Evolutionary conservation across 2,888 invertebrate genomes (phyloP).

Genomic region (Allygus modestus): DNA sequence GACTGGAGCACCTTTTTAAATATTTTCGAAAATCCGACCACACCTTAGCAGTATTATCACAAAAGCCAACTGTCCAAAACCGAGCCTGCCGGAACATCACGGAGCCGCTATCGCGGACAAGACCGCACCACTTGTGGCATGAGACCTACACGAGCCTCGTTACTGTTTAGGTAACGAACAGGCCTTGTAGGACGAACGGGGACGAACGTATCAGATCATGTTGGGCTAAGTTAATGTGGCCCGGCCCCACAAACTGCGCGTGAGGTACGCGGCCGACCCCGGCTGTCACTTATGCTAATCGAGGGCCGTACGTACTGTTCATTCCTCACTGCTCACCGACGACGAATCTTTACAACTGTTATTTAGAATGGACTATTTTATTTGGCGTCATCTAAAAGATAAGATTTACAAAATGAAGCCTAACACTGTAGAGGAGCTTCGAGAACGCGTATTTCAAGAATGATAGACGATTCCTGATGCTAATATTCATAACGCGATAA

Average conservation of each 20-base stretch:
- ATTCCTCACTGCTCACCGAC: background rate
- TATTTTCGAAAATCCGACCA: too few species aligned
- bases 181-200: slow-evolving; percentile 13
- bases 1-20: too few species aligned
- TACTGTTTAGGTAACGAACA: slow-evolving; percentile 9
- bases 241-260: background rate
- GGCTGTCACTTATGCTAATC: slow-evolving; percentile 25
- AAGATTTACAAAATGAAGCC: too few species aligned
- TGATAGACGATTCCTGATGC: too few species aligned
- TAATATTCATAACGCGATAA: too few species aligned
- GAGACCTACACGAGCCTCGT: slow-evolving; percentile 8
- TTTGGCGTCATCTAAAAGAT: too few species aligned
- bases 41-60: too few species aligned
- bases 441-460: too few species aligned
- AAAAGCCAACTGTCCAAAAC: too few species aligned
- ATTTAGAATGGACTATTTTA: too few species aligned
- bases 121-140: background rate
- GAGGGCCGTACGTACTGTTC: background rate
- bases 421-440: too few species aligned
- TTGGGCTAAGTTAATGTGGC: slow-evolving; percentile 15
- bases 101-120: background rate
- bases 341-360: too few species aligned
- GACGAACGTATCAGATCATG: slow-evolving; percentile 10
- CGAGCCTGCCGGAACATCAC: background rate
- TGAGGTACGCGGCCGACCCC: background rate